Conservation (phyloP, 2,797 vertebrate species). For the Eidolon dupreanum region DNA sequence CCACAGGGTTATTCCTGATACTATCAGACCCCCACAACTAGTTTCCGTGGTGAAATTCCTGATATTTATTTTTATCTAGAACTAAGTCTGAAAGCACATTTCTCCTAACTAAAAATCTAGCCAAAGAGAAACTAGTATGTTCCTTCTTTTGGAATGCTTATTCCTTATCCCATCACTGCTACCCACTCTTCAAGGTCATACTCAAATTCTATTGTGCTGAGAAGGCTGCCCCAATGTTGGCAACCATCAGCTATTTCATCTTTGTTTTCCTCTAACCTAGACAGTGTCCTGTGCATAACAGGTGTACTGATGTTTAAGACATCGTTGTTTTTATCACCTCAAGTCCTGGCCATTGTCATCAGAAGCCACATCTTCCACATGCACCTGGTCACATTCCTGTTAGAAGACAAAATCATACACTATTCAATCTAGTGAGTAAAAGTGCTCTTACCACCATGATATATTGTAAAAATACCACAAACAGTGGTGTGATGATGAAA, state of each 20-base stretch:
- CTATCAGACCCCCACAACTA: background rate
- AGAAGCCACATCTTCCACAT: constrained; percentile 97
- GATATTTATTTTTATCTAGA: background rate
- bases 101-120: background rate
- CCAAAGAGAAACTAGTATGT: background rate
- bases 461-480: background rate
- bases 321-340: constrained; percentile 86
- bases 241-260: background rate
- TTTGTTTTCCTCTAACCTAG: constrained; percentile 13
- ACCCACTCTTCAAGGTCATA: background rate
- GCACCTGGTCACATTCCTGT: constrained; percentile 99
- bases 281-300: background rate
- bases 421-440: constrained; percentile 4
- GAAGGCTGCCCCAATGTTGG: background rate
- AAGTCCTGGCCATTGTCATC: constrained; percentile 99
- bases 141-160: background rate
- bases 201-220: background rate
- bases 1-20: background rate
- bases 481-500: background rate
- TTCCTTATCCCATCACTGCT: background rate
- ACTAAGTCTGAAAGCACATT: background rate
- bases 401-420: constrained; percentile 65
- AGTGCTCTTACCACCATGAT: background rate
- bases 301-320: background rate
- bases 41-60: background rate